phyloP scores from a whole-genome alignment of 2,888 invertebrate species.

The Drosophila meridionalis region DNA sequence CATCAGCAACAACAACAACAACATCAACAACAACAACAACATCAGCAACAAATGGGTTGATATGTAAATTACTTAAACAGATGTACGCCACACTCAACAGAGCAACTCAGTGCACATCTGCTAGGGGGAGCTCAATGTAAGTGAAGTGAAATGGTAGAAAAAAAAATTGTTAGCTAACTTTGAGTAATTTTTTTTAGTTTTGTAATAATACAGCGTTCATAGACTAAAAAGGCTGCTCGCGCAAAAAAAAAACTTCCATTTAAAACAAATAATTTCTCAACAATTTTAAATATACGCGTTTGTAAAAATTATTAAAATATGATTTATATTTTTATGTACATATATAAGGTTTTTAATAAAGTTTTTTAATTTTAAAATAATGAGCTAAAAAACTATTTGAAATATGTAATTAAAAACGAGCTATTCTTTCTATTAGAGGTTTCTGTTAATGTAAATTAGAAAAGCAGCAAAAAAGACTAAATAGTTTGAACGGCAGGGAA shows the following conservation, averaged over 20 bases:
- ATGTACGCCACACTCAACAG: constrained; percentile 50
- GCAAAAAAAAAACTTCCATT: not conserved
- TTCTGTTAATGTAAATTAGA: too few species aligned
- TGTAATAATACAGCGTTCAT: not conserved
- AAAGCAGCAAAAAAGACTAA: too few species aligned
- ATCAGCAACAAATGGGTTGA: constrained; percentile 41
- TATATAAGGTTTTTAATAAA: not conserved
- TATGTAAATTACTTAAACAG: constrained; percentile 68
- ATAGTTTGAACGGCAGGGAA: too few species aligned
- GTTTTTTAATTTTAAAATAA: not conserved
- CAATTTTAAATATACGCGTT: not conserved
- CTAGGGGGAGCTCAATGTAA: constrained; percentile 35
- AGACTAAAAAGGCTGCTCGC: not conserved
- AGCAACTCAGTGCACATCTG: constrained; percentile 4
- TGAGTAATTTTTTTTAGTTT: not conserved
- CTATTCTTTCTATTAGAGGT: not conserved
- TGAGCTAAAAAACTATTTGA: not conserved
- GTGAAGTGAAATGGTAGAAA: constrained; percentile 12
- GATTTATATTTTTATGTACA: not conserved
- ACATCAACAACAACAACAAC: constrained; percentile 8
- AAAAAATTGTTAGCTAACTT: not conserved
- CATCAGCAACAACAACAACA: constrained; percentile 22
- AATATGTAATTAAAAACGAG: not conserved
- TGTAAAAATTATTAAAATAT: not conserved
- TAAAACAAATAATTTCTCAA: not conserved